Evolutionary conservation across 2,113 vertebrate genomes (phyloP).

Genomic region (Epinephelus fuscoguttatus): DNA sequence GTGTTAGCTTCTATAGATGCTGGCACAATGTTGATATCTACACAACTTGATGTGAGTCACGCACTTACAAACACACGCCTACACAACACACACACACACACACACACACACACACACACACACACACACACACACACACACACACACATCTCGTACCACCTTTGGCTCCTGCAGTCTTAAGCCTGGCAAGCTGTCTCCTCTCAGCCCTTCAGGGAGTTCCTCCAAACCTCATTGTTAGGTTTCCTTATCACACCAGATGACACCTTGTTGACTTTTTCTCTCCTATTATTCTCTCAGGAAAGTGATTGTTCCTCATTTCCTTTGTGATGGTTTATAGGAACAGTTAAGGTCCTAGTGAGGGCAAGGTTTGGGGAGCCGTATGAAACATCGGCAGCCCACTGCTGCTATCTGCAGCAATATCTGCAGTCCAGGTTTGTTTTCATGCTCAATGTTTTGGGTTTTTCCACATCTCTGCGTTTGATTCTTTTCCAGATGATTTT

Average conservation of each 20-base stretch:
- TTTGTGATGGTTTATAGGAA: constrained; percentile 67
- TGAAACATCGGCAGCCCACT: constrained; percentile 35
- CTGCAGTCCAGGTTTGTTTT: constrained; percentile 61
- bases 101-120: constrained; percentile 20
- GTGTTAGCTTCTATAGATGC: constrained; percentile 5
- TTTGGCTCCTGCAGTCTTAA: constrained; percentile 43
- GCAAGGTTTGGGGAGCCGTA: constrained; percentile 43
- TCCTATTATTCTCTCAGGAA: constrained; percentile 72
- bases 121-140: neutral
- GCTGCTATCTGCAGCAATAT: constrained; percentile 19
- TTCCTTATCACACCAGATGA: constrained; percentile 77
- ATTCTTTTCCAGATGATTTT: constrained; percentile 57
- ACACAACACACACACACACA: constrained; percentile 4
- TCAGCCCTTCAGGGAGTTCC: constrained; percentile 66
- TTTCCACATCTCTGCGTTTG: constrained; percentile 52
- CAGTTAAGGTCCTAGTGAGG: constrained; percentile 59
- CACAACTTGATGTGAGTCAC: constrained; percentile 16
- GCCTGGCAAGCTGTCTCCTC: constrained; percentile 49
- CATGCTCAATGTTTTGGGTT: constrained; percentile 45
- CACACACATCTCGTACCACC: constrained; percentile 29
- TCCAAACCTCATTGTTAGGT: constrained; percentile 75
- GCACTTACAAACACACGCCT: constrained; percentile 1
- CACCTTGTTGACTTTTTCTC: constrained; percentile 77
- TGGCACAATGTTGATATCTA: constrained; percentile 17
- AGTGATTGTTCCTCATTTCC: constrained; percentile 72